Evolutionary conservation across 2,797 vertebrate species (phyloP).

Genomic region (Phalanger gymnotis): DNA sequence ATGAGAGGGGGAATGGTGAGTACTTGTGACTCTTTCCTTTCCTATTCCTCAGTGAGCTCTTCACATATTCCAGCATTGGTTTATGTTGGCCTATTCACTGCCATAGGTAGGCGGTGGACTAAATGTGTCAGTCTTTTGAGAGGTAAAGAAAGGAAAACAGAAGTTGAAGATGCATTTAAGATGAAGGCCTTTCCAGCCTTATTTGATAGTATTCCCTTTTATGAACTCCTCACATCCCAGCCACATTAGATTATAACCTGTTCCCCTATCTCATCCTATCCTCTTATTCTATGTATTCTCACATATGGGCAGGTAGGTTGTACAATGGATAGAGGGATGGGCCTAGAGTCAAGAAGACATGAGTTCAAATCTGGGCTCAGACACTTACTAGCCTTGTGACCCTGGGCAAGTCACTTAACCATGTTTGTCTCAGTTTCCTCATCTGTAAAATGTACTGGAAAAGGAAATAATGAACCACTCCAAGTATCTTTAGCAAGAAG

Average conservation of each 20-base stretch:
- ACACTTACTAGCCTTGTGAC: neutral
- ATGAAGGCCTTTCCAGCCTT: neutral
- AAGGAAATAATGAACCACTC: neutral
- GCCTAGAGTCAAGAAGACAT: neutral
- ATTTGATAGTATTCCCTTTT: neutral
- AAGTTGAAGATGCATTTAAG: neutral
- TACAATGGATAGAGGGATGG: neutral
- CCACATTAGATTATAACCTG: neutral
- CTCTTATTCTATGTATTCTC: neutral
- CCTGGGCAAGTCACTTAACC: neutral
- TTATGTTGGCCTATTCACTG: neutral
- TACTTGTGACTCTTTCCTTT: neutral
- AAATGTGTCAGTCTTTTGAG: neutral
- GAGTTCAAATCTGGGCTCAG: neutral
- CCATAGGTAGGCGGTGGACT: neutral
- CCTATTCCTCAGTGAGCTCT: accelerated
- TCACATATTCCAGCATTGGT: neutral
- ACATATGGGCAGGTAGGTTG: neutral
- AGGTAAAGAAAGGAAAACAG: neutral
- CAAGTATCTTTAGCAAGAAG: neutral
- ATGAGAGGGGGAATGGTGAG: neutral
- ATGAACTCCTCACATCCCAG: neutral
- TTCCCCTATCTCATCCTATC: neutral
- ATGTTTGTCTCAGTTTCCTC: neutral
- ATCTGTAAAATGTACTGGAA: neutral